These are phyloP conservation scores for Heliothis peltigera DNA, from an alignment of 2,888 invertebrate species.

Conservation along the genomic window DNA sequence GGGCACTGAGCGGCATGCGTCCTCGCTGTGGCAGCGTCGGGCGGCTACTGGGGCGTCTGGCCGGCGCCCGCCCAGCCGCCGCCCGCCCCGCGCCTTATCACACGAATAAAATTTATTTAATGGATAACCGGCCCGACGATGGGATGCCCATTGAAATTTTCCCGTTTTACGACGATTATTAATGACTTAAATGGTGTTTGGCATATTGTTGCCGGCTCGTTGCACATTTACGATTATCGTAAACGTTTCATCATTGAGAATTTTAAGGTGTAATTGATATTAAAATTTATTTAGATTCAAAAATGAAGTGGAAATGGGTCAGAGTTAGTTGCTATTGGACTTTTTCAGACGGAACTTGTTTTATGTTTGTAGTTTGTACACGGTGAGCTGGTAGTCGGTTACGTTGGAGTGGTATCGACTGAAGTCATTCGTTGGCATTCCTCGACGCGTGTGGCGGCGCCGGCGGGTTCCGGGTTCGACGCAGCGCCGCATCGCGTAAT, in stretches of 20 bases:
- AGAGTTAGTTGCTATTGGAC: constrained; percentile 4
- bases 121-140: constrained; percentile 84
- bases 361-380: constrained; percentile 3
- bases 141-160: constrained; percentile 83
- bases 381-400: constrained; percentile 7
- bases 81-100: constrained; percentile 86
- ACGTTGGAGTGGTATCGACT: background rate
- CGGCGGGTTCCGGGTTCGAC: background rate
- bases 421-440: background rate
- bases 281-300: constrained; percentile 31
- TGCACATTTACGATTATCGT: constrained; percentile 65
- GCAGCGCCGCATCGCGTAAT: background rate
- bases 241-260: constrained; percentile 20
- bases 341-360: constrained; percentile 17
- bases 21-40: constrained; percentile 76
- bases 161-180: constrained; percentile 79
- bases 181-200: constrained; percentile 76
- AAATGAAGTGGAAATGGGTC: constrained; percentile 53
- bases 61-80: constrained; percentile 84
- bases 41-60: constrained; percentile 84
- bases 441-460: background rate
- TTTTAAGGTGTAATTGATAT: constrained; percentile 38
- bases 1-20: constrained; percentile 72
- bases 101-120: constrained; percentile 88
- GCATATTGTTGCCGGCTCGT: constrained; percentile 66